Percentiles rank a stretch among this genome's conserved stretches.
Evolutionary conservation across 2,113 vertebrate species (phyloP).

Genomic region (Picathartes gymnocephalus): DNA sequence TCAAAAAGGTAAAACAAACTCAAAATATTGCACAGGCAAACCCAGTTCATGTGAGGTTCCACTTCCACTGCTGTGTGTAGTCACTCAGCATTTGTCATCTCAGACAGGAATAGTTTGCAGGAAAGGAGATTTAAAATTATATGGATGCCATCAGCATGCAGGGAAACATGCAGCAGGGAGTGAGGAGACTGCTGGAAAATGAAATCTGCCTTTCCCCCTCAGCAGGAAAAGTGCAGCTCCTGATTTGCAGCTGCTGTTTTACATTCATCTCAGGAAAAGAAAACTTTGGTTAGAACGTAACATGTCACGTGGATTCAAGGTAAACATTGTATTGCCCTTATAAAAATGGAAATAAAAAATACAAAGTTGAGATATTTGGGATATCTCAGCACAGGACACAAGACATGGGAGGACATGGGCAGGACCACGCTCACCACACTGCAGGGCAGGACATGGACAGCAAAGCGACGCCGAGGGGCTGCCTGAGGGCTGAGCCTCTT

Average conservation of each 20-base stretch:
- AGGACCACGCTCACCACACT: not conserved
- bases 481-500: not conserved
- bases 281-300: slow-evolving; percentile 22
- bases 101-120: not conserved
- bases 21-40: slow-evolving; percentile 43
- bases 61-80: not conserved
- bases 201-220: not conserved
- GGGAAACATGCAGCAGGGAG: not conserved
- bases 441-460: not conserved
- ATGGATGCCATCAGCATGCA: not conserved
- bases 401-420: not conserved
- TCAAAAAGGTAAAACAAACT: not conserved
- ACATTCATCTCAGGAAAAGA: not conserved
- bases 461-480: not conserved
- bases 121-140: not conserved
- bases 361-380: not conserved
- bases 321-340: not conserved
- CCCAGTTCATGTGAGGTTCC: not conserved
- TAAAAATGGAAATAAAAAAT: not conserved
- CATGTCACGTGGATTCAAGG: accelerated
- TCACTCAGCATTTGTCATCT: not conserved
- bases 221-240: not conserved
- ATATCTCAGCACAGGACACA: not conserved
- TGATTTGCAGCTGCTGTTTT: not conserved
- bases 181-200: not conserved